Evolutionary conservation across 1,140 invertebrate species (phyloP), one percentile per base, ranked within the genome.

Genomic region (Cyclina sinensis): DNA sequence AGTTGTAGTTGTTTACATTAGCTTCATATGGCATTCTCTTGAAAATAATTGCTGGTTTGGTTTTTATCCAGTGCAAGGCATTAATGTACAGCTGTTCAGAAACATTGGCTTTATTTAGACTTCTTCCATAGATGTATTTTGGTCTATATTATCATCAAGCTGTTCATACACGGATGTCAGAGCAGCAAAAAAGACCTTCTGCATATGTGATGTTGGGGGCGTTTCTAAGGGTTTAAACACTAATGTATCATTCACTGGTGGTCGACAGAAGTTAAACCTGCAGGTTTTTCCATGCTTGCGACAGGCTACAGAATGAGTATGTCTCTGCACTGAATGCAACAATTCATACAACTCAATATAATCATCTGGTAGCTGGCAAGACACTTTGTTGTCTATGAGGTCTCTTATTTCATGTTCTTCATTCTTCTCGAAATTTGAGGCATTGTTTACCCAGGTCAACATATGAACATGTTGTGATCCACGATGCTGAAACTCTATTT

Each of bases 291-390:
- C 78, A 80, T 80, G 78, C 46, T 80, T 80, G 11, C 78, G 37
- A 80, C 51, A 80, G 37, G 78, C 78, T 54, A 80, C 78, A 51
- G 78, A 80, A 80, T 80, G 78, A 57, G 46, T 80, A n/a, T 80
- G 78, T 57, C 16, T 80, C 51, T 80, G 78, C 18, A 80, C 78
- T 14, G 57, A 48, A 80, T 80, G 43, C 30, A 57, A 32, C 46
- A 80, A 80, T 39, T 80, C 78, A 57, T 48, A 80, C 46, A 80
- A 11, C 30, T 80, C 78, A 80, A 30, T 39, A 48, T 57, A 14
- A 54, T 80, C 30, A 48, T 57, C 78, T 54, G 78, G 65, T 3
- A 70, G 65, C n/a, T 70, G n/a, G 24, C 65, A 70, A 70, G 65
- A 70, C 65, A 70, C 30, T 70, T 70, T 70, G 65, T 70, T 70